Percentiles rank a stretch among this genome's conserved stretches.
Conservation (phyloP, 2,888 invertebrate species). For the Branchipolynoe longqiensis region DNA sequence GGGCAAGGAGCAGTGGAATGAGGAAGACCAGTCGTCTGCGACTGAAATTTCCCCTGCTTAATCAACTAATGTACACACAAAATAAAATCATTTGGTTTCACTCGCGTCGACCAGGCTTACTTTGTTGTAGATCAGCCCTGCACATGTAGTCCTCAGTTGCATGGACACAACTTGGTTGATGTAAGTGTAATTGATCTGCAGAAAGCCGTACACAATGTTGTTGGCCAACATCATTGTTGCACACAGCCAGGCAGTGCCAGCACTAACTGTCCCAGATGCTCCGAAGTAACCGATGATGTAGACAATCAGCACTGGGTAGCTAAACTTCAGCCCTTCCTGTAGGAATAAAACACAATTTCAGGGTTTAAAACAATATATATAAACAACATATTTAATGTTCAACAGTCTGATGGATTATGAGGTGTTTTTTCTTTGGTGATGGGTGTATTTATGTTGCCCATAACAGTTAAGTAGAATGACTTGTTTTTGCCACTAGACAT, state of each 20-base stretch:
- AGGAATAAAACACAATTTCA: background rate
- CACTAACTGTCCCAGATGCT: background rate
- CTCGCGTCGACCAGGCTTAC: too few relatives aligned
- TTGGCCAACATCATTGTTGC: background rate
- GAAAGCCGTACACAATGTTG: background rate
- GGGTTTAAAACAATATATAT: background rate
- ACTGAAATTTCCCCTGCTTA: too few relatives aligned
- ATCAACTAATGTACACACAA: too few relatives aligned
- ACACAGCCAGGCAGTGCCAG: background rate
- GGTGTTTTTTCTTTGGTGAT: too few relatives aligned
- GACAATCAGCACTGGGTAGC: background rate
- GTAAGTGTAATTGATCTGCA: constrained; percentile 42
- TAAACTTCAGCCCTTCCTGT: constrained; percentile 11
- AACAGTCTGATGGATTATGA: too few relatives aligned
- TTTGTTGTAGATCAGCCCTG: constrained; percentile 23
- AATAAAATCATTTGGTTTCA: too few relatives aligned
- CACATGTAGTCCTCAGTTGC: constrained; percentile 20
- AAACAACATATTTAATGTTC: background rate
- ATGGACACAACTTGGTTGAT: constrained; percentile 8
- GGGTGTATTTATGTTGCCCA: too few relatives aligned
- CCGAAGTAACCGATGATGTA: background rate
- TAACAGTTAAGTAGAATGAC: too few relatives aligned
- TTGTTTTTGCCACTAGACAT: too few relatives aligned
- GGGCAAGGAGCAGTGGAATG: too few relatives aligned
- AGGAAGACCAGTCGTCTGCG: too few relatives aligned